Conservation (phyloP, 2,113 vertebrate genomes). For the Dicentrarchus labrax region DNA sequence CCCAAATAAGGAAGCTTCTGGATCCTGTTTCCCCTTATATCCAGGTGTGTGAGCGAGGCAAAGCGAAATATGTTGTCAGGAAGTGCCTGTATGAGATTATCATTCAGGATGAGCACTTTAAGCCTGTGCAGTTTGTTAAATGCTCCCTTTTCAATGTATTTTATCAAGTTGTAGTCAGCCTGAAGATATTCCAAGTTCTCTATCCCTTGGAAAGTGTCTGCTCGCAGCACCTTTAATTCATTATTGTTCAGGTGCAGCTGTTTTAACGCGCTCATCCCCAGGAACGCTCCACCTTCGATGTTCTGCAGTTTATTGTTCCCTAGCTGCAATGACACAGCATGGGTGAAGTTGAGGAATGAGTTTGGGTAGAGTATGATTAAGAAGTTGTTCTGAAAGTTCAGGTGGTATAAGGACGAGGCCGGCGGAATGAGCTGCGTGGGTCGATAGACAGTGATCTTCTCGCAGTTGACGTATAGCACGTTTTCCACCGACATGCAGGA, state of each 20-base stretch:
- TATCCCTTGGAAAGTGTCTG: constrained; percentile 97
- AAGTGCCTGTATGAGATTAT: constrained; percentile 96
- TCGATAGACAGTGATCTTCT: constrained; percentile 96
- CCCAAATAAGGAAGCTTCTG: constrained; percentile 98
- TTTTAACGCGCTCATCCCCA: constrained; percentile 95
- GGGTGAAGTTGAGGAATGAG: constrained; percentile 97
- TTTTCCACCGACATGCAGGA: constrained; percentile 98
- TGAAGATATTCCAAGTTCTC: constrained; percentile 99
- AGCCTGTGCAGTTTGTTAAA: constrained; percentile 99
- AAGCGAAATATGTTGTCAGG: constrained; percentile 99
- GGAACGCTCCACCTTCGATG: constrained; percentile 97
- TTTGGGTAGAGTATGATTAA: constrained; percentile 96
- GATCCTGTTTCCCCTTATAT: constrained; percentile 97
- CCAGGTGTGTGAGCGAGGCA: constrained; percentile 97
- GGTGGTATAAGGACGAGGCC: constrained; percentile 94
- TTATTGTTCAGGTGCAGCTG: constrained; percentile 99
- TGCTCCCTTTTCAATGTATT: constrained; percentile 97
- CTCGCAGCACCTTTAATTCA: constrained; percentile 95
- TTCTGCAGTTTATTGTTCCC: constrained; percentile 99
- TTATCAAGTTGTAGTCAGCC: constrained; percentile 99
- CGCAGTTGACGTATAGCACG: constrained; percentile 98
- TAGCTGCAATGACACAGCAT: constrained; percentile 97
- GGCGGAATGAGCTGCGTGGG: constrained; percentile 96
- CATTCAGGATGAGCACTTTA: constrained; percentile 98
- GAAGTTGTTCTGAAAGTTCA: constrained; percentile 99